Evolutionary conservation across 2,888 invertebrate species (phyloP).

Genomic region (Meghimatium bilineatum): DNA sequence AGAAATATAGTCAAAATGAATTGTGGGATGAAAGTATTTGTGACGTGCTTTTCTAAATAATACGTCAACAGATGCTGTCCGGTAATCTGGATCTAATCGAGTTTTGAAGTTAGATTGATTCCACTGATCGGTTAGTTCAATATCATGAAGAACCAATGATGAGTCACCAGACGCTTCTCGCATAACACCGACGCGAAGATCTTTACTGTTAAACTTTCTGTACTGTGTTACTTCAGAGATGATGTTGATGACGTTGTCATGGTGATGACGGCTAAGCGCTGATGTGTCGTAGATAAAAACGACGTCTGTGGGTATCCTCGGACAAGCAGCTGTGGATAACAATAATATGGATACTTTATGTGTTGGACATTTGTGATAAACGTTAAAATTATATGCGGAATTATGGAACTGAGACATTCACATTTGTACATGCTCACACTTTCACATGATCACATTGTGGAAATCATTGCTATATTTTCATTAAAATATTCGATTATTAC

Average conservation of each 20-base stretch:
- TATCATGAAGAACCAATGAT: conserved; percentile 20
- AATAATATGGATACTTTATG: not conserved
- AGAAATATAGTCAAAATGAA: not conserved
- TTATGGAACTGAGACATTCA: too few species aligned
- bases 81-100: conserved; percentile 10
- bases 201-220: not conserved
- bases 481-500: too few species aligned
- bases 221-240: conserved; percentile 39
- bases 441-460: too few species aligned
- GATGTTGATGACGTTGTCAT: conserved; percentile 34
- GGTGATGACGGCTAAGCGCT: conserved; percentile 37
- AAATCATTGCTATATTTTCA: too few species aligned
- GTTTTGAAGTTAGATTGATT: conserved; percentile 6
- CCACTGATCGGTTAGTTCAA: conserved; percentile 36
- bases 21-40: conserved; percentile 14
- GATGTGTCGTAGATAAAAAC: conserved; percentile 51
- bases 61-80: not conserved
- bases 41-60: conserved; percentile 19
- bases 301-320: conserved; percentile 37
- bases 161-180: conserved; percentile 25
- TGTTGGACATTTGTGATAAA: not conserved
- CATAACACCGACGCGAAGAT: conserved; percentile 44
- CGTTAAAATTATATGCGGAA: too few species aligned
- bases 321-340: conserved; percentile 6
- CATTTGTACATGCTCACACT: too few species aligned